Base-by-base conservation (phyloP, 1,140 invertebrate species). In the Drosophila ogumai region DNA sequence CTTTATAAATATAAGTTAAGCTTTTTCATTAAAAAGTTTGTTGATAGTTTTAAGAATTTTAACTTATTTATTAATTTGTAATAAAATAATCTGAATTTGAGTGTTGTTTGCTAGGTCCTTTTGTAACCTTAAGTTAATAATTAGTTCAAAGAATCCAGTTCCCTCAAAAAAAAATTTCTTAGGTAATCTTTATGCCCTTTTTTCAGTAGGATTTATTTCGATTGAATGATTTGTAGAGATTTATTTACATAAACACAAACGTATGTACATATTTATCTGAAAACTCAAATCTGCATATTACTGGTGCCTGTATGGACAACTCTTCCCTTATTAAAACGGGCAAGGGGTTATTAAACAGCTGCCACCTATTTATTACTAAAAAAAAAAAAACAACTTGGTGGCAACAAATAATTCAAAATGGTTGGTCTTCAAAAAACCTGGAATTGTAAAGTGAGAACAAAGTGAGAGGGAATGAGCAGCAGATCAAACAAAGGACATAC, bases 381-480 rank as follows among this genome's bases (percentile, higher is more conserved):
- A 67, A 76, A 67, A 61, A n/a, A n/a, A 61, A 28, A 28, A 28
- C 46, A 43, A 44, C 17, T 60, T 17, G 34, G 9, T 64, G 46
- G 64, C 57, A 84, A 67, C 63, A 78, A 47, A 75, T 67, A 79
- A 85, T 64, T 81, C 86, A 90, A 88, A 88, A 90, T 88, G 86
- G 85, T 61, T 56, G 43, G 32, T 56, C 60, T 17, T 19, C 49
- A 28, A 28, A 49, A 90, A 72, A 88, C 81, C 66, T 75, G 12
- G 64, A 77, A 61, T 61, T 41, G 34, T 58, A 65, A 86, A 86
- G 79, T 81, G 71, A 81, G 71, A 87, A 82, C 76, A 67, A 90
- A 88, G 75, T 81, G 80, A 80, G 78, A 75, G 69, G 72, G 79
- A 80, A 77, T 65, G 66, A 43, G 54, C 40, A 63, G 13, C 7